Conservation (phyloP, 2,797 vertebrate species). For the Mycteria americana region DNA sequence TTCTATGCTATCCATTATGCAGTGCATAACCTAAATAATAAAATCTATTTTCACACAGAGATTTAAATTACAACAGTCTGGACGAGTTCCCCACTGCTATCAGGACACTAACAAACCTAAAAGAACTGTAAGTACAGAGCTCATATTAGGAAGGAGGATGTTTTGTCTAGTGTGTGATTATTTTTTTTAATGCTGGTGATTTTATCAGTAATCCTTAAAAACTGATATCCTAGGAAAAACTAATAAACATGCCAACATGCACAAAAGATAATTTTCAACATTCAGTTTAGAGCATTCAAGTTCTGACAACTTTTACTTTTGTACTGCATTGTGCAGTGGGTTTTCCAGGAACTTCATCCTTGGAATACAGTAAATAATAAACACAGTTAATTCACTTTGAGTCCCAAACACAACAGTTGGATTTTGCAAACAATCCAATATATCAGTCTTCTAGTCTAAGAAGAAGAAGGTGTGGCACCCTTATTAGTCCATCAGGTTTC, state of each 20-base stretch:
- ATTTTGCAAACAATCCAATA: neutral
- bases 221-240: neutral
- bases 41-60: slow-evolving; percentile 76
- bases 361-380: neutral
- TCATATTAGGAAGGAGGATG: slow-evolving; percentile 3
- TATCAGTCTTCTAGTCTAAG: neutral
- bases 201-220: slow-evolving; percentile 30
- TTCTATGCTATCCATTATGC: neutral
- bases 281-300: neutral
- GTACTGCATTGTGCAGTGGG: neutral
- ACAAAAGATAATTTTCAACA: neutral
- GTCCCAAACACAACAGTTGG: neutral
- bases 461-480: neutral
- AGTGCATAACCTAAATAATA: slow-evolving; percentile 24
- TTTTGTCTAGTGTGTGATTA: slow-evolving; percentile 31
- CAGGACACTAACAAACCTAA: slow-evolving; percentile 86
- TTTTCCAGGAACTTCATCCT: neutral
- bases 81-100: slow-evolving; percentile 88
- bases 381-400: neutral
- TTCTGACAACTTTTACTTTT: neutral
- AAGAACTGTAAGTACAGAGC: slow-evolving; percentile 88
- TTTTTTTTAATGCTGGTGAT: slow-evolving; percentile 37
- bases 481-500: neutral
- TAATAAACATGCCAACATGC: neutral
- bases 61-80: slow-evolving; percentile 93